Evolutionary conservation across 2,888 invertebrate species (phyloP).

Genomic region (Cyaniris semiargus): DNA sequence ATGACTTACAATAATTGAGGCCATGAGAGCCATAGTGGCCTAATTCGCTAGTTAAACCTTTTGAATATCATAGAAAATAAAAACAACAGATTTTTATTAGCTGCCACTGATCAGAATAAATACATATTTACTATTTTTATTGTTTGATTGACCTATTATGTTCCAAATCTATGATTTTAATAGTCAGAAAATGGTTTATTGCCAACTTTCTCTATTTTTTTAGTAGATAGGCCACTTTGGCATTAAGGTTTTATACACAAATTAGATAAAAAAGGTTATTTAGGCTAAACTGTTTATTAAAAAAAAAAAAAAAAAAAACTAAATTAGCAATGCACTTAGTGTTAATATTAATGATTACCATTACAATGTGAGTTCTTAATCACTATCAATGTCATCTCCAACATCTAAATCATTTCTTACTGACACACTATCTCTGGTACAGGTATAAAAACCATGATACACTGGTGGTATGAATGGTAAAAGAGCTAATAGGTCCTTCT

Average conservation of each 20-base stretch:
- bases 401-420: no score
- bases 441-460: no score
- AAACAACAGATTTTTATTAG: no score
- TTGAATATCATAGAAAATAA: no score
- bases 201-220: neutral
- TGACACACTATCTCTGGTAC: no score
- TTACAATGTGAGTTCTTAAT: no score
- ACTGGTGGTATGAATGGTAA: no score
- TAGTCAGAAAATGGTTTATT: neutral
- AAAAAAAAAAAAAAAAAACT: no score
- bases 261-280: neutral
- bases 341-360: neutral
- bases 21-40: neutral
- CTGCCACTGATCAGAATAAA: neutral
- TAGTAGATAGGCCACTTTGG: slow-evolving; percentile 1
- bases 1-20: neutral
- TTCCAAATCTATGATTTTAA: neutral
- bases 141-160: neutral
- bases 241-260: neutral
- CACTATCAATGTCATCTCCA: no score
- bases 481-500: no score
- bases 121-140: neutral
- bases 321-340: no score
- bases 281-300: no score
- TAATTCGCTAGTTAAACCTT: neutral